A percentile compares a stretch with the other conserved stretches of the same genome.
Conservation (phyloP, 2,888 invertebrate species). For the Thereva nobilitata region DNA sequence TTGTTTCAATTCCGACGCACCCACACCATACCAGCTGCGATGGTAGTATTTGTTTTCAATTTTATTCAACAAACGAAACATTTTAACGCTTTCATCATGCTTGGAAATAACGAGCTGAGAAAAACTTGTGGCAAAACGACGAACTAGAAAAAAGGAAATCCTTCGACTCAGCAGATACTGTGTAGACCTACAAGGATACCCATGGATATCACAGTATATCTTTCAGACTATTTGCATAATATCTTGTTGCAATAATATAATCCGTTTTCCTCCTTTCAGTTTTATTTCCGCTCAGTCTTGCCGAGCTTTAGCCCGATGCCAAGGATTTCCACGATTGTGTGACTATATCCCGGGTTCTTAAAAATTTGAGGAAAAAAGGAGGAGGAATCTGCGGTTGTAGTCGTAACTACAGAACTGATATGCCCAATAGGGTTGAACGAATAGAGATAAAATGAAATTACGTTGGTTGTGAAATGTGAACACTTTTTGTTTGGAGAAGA, state of each 20-base stretch:
- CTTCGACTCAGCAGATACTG: not conserved
- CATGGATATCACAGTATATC: not conserved
- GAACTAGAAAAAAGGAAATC: slow-evolving; percentile 15
- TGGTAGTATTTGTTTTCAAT: slow-evolving; percentile 7
- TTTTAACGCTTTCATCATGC: slow-evolving; percentile 9
- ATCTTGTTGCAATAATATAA: slow-evolving; percentile 39
- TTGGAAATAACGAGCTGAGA: slow-evolving; percentile 13
- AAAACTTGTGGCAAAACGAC: slow-evolving; percentile 11
- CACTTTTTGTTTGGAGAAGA: slow-evolving; percentile 37
- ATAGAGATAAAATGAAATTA: slow-evolving; percentile 36
- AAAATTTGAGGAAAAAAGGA: slow-evolving; percentile 24
- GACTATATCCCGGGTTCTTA: slow-evolving; percentile 23
- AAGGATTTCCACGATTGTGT: slow-evolving; percentile 23
- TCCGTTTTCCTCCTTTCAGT: slow-evolving; percentile 31
- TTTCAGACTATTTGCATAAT: slow-evolving; percentile 38
- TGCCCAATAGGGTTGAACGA: slow-evolving; percentile 16
- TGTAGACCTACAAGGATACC: slow-evolving; percentile 1
- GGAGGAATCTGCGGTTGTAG: slow-evolving; percentile 3
- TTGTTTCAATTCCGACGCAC: no score
- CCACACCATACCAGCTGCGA: no score
- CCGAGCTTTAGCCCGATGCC: slow-evolving; percentile 25
- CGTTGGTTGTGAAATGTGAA: slow-evolving; percentile 38
- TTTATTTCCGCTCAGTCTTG: slow-evolving; percentile 14
- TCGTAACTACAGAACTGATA: slow-evolving; percentile 14
- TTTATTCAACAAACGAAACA: slow-evolving; percentile 12